Conservation (phyloP, 2,113 vertebrate genomes). For the Amblyopsis rosae region DNA sequence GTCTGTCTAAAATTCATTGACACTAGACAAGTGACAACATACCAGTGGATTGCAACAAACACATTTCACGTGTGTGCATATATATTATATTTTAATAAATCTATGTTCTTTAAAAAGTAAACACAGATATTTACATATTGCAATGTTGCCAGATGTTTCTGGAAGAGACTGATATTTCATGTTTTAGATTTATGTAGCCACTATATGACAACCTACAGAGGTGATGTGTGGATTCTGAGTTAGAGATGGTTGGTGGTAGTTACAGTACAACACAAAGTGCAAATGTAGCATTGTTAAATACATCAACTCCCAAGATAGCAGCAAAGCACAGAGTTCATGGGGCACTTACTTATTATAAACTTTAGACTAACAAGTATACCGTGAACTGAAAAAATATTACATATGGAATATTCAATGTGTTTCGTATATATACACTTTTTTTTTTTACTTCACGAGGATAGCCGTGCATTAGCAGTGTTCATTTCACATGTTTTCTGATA, state of each 20-base stretch:
- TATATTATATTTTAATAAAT: slow-evolving; percentile 35
- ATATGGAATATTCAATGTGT: not conserved
- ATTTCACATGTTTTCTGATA: slow-evolving; percentile 44
- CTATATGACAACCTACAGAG: not conserved
- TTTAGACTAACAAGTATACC: slow-evolving; percentile 16
- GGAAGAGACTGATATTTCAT: slow-evolving; percentile 56
- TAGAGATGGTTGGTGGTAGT: slow-evolving; percentile 30
- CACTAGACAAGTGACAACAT: not conserved
- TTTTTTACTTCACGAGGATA: slow-evolving; percentile 52
- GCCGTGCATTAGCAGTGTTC: slow-evolving; percentile 72
- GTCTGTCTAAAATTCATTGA: not conserved
- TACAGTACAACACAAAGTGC: slow-evolving; percentile 49
- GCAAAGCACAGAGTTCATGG: slow-evolving; percentile 24
- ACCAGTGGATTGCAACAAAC: too few relatives aligned
- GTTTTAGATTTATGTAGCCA: not conserved
- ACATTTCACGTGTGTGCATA: slow-evolving; percentile 61
- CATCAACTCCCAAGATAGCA: slow-evolving; percentile 24
- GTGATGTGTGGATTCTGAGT: slow-evolving; percentile 4
- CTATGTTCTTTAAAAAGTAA: slow-evolving; percentile 36
- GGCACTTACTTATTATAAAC: slow-evolving; percentile 22
- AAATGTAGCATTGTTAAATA: slow-evolving; percentile 53
- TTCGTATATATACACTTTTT: not conserved
- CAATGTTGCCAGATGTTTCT: slow-evolving; percentile 48
- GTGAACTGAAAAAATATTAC: not conserved
- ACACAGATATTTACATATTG: slow-evolving; percentile 66